Conservation (phyloP, 1,140 invertebrate species). For the Xylocopa sonorina region DNA sequence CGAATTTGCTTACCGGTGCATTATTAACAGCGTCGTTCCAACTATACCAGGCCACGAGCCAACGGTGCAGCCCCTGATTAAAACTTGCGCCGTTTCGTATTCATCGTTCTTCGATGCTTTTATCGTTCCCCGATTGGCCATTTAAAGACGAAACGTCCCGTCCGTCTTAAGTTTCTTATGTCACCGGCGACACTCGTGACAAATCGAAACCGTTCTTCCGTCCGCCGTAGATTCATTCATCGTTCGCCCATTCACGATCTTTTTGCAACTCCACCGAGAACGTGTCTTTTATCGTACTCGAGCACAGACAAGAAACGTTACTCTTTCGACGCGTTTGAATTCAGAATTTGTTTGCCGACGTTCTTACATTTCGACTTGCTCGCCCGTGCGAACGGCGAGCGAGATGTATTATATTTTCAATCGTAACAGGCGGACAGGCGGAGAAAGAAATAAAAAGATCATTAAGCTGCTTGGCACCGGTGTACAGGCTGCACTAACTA, state of each 20-base stretch:
- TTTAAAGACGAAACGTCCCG: not conserved
- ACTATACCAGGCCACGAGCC: not conserved
- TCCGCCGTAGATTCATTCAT: not conserved
- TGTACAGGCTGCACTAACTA: slow-evolving; percentile 44
- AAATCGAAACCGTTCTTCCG: not conserved
- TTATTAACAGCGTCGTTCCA: not conserved
- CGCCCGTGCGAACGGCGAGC: not conserved
- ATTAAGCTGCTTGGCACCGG: slow-evolving; percentile 13
- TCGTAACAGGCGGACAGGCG: not conserved
- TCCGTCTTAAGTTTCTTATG: too few species aligned
- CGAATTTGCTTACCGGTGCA: not conserved
- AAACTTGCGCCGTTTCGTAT: not conserved
- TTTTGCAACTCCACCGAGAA: too few species aligned
- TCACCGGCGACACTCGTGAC: too few species aligned
- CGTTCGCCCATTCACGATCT: not conserved
- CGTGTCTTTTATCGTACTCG: not conserved
- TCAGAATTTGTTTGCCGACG: not conserved
- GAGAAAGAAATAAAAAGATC: slow-evolving; percentile 12
- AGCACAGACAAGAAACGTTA: not conserved
- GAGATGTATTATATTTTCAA: not conserved
- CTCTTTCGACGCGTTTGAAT: slow-evolving; percentile 6
- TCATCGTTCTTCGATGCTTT: not conserved
- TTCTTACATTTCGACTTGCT: not conserved
- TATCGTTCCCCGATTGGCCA: not conserved
- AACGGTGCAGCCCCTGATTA: not conserved